Evolutionary conservation across 2,888 invertebrate genomes (phyloP).

Genomic region (Mimas tiliae): DNA sequence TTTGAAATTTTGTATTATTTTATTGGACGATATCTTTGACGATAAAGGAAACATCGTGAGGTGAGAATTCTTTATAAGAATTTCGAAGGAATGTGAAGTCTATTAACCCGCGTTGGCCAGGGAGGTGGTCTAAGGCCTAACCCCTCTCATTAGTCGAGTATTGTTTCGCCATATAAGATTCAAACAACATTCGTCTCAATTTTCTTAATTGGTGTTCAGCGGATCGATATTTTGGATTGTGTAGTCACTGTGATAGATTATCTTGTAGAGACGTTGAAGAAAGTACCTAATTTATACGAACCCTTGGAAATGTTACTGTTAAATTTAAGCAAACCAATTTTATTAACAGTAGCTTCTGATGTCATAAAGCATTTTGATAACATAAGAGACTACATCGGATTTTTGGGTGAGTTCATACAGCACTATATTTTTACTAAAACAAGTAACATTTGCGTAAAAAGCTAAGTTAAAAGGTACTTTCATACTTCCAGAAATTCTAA

Average conservation of each 20-base stretch:
- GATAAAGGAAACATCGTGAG: too few relatives aligned
- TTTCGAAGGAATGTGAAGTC: too few relatives aligned
- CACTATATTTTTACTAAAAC: not conserved
- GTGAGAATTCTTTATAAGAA: too few relatives aligned
- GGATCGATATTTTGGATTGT: conserved; percentile 53
- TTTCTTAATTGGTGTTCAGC: conserved; percentile 44
- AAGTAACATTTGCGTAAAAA: too few relatives aligned
- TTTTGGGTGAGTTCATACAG: conserved; percentile 57
- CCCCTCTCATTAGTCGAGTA: too few relatives aligned
- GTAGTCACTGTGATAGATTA: conserved; percentile 56
- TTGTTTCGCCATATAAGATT: not conserved
- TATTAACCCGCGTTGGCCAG: too few relatives aligned
- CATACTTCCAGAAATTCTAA: too few relatives aligned
- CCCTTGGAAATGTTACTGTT: conserved; percentile 46
- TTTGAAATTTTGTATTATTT: too few relatives aligned
- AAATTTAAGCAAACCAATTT: conserved; percentile 57
- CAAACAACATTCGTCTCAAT: not conserved
- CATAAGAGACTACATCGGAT: conserved; percentile 58
- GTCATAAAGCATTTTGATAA: conserved; percentile 49
- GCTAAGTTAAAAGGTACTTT: too few relatives aligned
- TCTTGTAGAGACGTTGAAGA: conserved; percentile 51
- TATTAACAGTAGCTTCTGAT: conserved; percentile 52
- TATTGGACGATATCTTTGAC: too few relatives aligned
- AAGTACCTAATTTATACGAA: conserved; percentile 43
- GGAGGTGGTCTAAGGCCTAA: too few relatives aligned